These are phyloP conservation scores for Cranoglanis bouderius DNA, from an alignment of 2,113 vertebrate species.

Conservation along the genomic window DNA sequence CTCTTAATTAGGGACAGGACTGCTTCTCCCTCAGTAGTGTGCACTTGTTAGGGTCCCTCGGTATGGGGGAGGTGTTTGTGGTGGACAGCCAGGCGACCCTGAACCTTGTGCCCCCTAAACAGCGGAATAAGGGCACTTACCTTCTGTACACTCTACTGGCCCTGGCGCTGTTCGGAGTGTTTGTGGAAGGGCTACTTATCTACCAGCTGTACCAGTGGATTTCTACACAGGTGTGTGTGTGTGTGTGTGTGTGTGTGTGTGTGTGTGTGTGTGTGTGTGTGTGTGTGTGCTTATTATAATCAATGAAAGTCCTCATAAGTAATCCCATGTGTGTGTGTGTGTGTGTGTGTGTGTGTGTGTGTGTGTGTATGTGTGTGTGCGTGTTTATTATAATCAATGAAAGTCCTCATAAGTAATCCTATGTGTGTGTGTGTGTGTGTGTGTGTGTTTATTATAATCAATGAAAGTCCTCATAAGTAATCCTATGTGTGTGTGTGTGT, in stretches of 20 bases:
- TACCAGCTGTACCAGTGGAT: constrained; percentile 25
- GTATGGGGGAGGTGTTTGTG: constrained; percentile 46
- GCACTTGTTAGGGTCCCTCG: not conserved
- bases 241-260: not conserved
- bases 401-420: not conserved
- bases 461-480: not conserved
- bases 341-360: not conserved
- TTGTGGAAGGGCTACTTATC: constrained; percentile 25
- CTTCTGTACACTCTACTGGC: constrained; percentile 30
- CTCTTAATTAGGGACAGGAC: not conserved
- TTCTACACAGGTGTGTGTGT: not conserved
- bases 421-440: not conserved
- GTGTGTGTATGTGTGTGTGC: not conserved
- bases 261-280: not conserved
- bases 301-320: too few relatives aligned
- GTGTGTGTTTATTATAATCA: not conserved
- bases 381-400: not conserved
- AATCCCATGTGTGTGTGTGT: not conserved
- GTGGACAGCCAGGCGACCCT: constrained; percentile 37
- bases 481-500: not conserved
- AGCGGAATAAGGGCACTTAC: not conserved
- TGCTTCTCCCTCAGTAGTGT: not conserved
- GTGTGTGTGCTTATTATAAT: not conserved
- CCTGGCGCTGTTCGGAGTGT: constrained; percentile 37
- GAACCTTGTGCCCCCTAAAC: not conserved